These are phyloP conservation scores for Sebastes flavidus DNA, from an alignment of 2,797 vertebrate species.

Conservation along the genomic window DNA sequence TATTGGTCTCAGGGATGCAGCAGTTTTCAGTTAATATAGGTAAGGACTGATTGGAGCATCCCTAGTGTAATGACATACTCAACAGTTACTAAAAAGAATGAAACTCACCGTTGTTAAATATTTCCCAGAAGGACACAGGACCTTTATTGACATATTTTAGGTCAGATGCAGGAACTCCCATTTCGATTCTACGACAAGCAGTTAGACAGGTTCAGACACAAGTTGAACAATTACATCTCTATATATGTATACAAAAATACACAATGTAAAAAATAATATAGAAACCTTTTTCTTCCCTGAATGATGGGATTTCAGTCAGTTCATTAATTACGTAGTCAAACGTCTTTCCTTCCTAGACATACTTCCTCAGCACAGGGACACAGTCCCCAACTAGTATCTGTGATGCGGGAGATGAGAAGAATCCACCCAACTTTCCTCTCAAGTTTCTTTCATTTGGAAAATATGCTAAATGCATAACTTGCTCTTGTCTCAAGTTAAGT, in stretches of 20 bases:
- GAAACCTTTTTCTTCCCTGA: too few species aligned
- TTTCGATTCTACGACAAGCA: too few species aligned
- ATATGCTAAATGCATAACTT: neutral
- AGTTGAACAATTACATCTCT: too few species aligned
- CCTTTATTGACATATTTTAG: constrained; percentile 95
- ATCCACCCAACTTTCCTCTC: neutral
- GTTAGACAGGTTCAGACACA: too few species aligned
- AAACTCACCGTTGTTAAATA: constrained; percentile 94
- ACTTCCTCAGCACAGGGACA: constrained; percentile 96
- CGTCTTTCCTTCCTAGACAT: constrained; percentile 92
- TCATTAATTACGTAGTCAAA: constrained; percentile 99
- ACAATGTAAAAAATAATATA: too few species aligned
- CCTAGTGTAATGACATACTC: too few species aligned
- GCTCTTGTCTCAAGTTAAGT: too few species aligned
- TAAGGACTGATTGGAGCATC: too few species aligned
- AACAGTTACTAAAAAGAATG: too few species aligned
- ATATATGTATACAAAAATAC: too few species aligned
- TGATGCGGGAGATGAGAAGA: neutral
- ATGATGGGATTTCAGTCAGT: constrained; percentile 94
- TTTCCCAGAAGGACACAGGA: constrained; percentile 93
- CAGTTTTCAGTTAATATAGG: too few species aligned
- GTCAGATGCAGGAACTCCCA: constrained; percentile 85
- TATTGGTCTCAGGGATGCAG: neutral
- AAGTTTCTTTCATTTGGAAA: neutral
- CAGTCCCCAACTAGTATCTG: constrained; percentile 97